phyloP scores from a whole-genome alignment of 2,888 invertebrate genomes.

The Tachystola acroxantha region DNA sequence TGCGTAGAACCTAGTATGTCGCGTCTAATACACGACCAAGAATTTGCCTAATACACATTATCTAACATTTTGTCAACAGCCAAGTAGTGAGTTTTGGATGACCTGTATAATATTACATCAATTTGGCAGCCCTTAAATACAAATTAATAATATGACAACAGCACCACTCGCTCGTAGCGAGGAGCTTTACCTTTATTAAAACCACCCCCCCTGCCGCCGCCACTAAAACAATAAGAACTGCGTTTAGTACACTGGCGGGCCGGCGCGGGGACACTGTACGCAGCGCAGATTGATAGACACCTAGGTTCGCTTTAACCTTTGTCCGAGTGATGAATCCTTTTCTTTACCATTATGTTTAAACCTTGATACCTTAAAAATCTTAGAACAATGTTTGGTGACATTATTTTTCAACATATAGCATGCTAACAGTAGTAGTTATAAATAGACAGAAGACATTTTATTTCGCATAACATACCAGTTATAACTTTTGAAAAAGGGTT shows the following conservation, averaged over 20 bases:
- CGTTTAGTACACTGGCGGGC: constrained; percentile 85
- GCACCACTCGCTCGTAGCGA: constrained; percentile 85
- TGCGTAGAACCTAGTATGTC: no score
- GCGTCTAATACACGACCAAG: no score
- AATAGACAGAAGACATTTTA: constrained; percentile 4
- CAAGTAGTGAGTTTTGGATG: constrained; percentile 24
- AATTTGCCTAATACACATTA: no score
- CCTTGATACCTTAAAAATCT: constrained; percentile 73
- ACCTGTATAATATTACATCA: constrained; percentile 11
- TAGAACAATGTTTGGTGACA: constrained; percentile 59
- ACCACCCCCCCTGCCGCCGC: constrained; percentile 96
- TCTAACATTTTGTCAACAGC: constrained; percentile 40
- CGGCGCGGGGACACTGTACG: constrained; percentile 75
- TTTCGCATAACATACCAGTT: neutral
- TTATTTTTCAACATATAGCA: constrained; percentile 48
- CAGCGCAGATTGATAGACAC: constrained; percentile 75
- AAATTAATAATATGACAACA: constrained; percentile 81
- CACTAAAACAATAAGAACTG: constrained; percentile 93
- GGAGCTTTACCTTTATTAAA: constrained; percentile 97
- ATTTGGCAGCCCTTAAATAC: constrained; percentile 75
- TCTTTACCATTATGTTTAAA: constrained; percentile 76
- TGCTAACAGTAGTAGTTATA: constrained; percentile 18
- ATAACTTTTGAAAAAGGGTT: constrained; percentile 8
- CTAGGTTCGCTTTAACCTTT: constrained; percentile 69
- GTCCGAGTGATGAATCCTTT: constrained; percentile 73